Evolutionary conservation across 2,888 invertebrate species (phyloP).

Genomic region (Drosophila rellima): DNA sequence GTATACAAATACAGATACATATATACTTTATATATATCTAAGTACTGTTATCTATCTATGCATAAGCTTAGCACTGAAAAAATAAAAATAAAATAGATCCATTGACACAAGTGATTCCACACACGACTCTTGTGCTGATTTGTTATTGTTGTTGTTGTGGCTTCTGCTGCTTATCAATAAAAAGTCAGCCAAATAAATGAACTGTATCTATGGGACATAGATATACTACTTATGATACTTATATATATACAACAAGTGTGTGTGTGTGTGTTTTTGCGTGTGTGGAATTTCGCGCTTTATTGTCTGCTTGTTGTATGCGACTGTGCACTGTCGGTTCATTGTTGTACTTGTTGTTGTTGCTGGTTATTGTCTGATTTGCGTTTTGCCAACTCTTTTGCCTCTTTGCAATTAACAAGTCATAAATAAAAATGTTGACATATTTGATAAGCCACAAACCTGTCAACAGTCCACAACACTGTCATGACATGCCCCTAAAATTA

Average conservation of each 20-base stretch:
- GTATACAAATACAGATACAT: background rate
- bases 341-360: conserved; percentile 31
- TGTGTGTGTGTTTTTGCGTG: conserved; percentile 30
- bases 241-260: conserved; percentile 8
- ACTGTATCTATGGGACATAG: conserved; percentile 51
- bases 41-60: conserved; percentile 36
- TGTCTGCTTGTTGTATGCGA: conserved; percentile 63
- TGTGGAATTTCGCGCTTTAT: conserved; percentile 74
- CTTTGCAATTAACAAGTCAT: conserved; percentile 80
- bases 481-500: conserved; percentile 19
- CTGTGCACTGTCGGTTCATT: conserved; percentile 40
- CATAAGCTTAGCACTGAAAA: conserved; percentile 28
- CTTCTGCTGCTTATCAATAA: conserved; percentile 60
- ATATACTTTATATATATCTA: conserved; percentile 5
- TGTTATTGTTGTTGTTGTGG: conserved; percentile 19
- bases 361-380: conserved; percentile 65
- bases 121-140: conserved; percentile 46
- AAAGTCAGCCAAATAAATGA: conserved; percentile 60
- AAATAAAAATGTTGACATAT: conserved; percentile 79
- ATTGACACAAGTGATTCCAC: conserved; percentile 67
- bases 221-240: conserved; percentile 13
- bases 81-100: conserved; percentile 27
- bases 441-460: conserved; percentile 66
- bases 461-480: conserved; percentile 27
- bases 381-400: conserved; percentile 70